A percentile compares a stretch with the other conserved stretches of the same genome.
These are phyloP conservation scores for Etheostoma cragini DNA, from an alignment of 2,113 vertebrate species.

Conservation along the genomic window DNA sequence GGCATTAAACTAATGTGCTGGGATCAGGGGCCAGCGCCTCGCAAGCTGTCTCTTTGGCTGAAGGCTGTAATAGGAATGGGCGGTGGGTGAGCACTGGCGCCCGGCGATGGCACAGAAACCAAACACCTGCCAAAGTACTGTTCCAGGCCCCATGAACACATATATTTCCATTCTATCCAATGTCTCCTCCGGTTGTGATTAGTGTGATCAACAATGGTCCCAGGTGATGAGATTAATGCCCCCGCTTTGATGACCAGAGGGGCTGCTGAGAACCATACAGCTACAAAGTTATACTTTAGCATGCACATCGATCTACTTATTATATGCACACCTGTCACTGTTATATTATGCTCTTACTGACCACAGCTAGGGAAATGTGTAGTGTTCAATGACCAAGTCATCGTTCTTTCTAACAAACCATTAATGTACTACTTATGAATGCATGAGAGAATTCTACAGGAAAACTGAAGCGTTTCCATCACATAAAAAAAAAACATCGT, in stretches of 20 bases:
- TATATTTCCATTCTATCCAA: constrained; percentile 63
- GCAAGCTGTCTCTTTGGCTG: constrained; percentile 82
- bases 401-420: not conserved
- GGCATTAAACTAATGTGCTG: constrained; percentile 82
- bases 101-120: constrained; percentile 69
- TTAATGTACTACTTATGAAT: not conserved
- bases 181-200: constrained; percentile 70
- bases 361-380: constrained; percentile 19
- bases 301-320: constrained; percentile 46
- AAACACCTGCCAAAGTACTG: constrained; percentile 80
- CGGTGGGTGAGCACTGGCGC: constrained; percentile 60
- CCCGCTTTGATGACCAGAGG: constrained; percentile 23
- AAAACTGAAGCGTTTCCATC: constrained; percentile 22
- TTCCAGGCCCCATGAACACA: constrained; percentile 77
- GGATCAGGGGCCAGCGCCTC: constrained; percentile 79
- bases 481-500: constrained; percentile 30
- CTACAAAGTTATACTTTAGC: constrained; percentile 33
- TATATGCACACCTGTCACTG: constrained; percentile 53
- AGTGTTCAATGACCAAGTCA: not conserved
- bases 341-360: constrained; percentile 39
- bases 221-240: constrained; percentile 64
- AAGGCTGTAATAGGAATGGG: constrained; percentile 69
- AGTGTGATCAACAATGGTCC: constrained; percentile 67
- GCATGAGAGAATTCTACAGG: not conserved
- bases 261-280: constrained; percentile 29